Evolutionary conservation across 1,140 invertebrate species (phyloP).

Genomic region (Phocides pigmalion): DNA sequence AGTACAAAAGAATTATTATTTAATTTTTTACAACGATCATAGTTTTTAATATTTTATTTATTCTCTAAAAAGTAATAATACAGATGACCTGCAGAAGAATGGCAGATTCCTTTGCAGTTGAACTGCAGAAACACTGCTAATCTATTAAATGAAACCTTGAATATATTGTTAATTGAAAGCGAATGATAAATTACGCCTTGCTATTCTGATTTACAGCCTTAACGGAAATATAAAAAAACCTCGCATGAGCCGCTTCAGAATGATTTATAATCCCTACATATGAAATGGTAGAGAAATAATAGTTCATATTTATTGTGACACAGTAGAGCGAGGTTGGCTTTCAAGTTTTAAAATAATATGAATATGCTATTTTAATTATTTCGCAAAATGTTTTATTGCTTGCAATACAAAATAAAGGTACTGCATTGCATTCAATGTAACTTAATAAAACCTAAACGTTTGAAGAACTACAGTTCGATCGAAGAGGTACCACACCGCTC

Average conservation of each 20-base stretch:
- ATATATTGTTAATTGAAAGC: constrained; percentile 11
- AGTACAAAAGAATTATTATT: too few species aligned
- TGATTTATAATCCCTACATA: constrained; percentile 29
- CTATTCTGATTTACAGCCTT: constrained; percentile 28
- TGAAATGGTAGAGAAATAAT: constrained; percentile 27
- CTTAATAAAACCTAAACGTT: too few species aligned
- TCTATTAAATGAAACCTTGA: not conserved
- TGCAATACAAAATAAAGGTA: not conserved
- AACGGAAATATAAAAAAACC: constrained; percentile 32
- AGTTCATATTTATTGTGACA: constrained; percentile 27
- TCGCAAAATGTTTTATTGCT: not conserved
- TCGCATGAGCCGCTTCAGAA: constrained; percentile 26
- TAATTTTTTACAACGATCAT: too few species aligned
- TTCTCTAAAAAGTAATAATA: too few species aligned
- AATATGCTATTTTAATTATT: constrained; percentile 10
- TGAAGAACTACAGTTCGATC: too few species aligned
- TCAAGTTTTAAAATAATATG: constrained; percentile 15
- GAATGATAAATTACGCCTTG: constrained; percentile 27
- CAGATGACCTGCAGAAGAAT: too few species aligned
- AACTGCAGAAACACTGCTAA: too few species aligned
- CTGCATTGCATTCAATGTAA: too few species aligned
- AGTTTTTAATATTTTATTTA: too few species aligned
- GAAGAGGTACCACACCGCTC: too few species aligned
- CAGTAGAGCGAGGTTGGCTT: not conserved
- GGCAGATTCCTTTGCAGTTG: not conserved